Evolutionary conservation across 2,888 invertebrate species (phyloP), one percentile per base, ranked within the genome.

Genomic region (Adelphocoris suturalis): DNA sequence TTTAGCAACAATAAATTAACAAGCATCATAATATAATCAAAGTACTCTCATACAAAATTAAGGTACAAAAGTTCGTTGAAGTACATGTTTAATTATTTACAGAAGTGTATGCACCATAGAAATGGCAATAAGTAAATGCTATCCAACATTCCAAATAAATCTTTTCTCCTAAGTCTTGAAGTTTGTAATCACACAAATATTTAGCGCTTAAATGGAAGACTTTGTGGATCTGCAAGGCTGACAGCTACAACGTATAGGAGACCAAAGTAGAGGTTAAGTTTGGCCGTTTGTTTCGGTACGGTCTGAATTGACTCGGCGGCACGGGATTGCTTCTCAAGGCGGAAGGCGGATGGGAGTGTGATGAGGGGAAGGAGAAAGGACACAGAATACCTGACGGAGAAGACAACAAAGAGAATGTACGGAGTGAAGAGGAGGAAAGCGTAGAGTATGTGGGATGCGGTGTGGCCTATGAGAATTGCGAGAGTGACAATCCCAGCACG

Each of bases 401-500:
- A 95, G 28, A 98, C 97, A 90, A 97, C 96, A 94, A 98, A 97
- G 93, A 97, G 95, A 90, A 98, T 96, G 92, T 98, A 99, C 0
- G 99, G 99, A 81, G 96, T 96, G 93, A 99, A 99, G 28, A 99
- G 94, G 91, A 99, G 94, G 94, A 97, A 95, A 89, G 97, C 97
- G 94, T 98, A 99, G 37, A 99, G 94, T 91, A 98, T 95, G 93
- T 98, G 98, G 9, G 99, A 98, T 91, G 97, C 97, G 61, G 97
- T 97, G 92, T 96, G 96, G 28, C 99, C 99, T 91, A 99, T 96
- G 88, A 98, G 94, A 93, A 99, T 98, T n/a, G 99, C 98, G 92
- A 99, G 94, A 19, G 99, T 99, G 0, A 99, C 98, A 92, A 98
- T 98, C 91, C 98, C 98, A 82, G 97, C 98, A 93, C 96, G 96